These are phyloP conservation scores for Peromyscus aztecus DNA, from an alignment of 2,797 vertebrate genomes.

Conservation along the genomic window DNA sequence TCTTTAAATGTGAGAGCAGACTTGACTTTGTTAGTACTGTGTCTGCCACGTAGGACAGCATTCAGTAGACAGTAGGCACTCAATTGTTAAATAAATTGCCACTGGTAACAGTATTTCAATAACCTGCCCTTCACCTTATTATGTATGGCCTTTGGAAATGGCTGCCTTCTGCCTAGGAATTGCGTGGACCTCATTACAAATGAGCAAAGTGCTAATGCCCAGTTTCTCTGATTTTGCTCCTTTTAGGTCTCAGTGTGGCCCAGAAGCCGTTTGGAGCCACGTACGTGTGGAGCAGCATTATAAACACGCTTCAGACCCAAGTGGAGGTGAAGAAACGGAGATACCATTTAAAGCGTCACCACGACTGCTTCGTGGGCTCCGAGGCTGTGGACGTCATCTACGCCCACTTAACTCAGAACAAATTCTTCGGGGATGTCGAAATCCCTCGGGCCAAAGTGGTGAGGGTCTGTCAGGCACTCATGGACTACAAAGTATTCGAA, in stretches of 20 bases:
- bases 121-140: neutral
- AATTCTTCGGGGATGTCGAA: conserved; percentile 94
- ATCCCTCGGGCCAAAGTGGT: conserved; percentile 96
- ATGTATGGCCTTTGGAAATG: conserved; percentile 30
- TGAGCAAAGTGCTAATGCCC: neutral
- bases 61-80: neutral
- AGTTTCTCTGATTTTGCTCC: conserved; percentile 1
- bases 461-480: conserved; percentile 96
- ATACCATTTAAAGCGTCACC: conserved; percentile 95
- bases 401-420: conserved; percentile 95
- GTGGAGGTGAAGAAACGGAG: conserved; percentile 97
- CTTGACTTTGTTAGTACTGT: conserved; percentile 39
- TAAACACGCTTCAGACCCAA: conserved; percentile 92
- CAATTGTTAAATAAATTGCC: neutral
- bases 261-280: conserved; percentile 97
- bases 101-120: conserved; percentile 44
- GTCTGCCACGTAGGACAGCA: neutral
- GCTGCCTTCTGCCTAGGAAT: neutral
- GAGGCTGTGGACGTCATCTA: conserved; percentile 96
- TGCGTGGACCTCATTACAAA: neutral
- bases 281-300: conserved; percentile 97
- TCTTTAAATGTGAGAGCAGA: conserved; percentile 23
- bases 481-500: conserved; percentile 98
- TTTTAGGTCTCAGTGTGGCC: conserved; percentile 92
- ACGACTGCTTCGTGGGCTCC: conserved; percentile 96